Evolutionary conservation across 2,888 invertebrate species (phyloP).

Genomic region (Athripsodes cinereus): DNA sequence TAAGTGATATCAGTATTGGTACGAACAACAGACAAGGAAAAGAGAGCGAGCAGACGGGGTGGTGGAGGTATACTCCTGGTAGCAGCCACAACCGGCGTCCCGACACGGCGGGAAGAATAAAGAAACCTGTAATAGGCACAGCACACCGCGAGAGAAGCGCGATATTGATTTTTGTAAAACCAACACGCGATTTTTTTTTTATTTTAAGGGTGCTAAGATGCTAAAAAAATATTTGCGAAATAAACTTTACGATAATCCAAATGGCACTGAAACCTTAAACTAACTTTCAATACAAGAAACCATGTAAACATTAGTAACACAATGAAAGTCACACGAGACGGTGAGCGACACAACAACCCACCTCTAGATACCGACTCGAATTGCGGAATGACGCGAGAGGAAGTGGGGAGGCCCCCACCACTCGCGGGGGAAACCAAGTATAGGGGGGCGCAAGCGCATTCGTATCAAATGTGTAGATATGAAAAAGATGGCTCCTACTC

Average conservation of each 20-base stretch:
- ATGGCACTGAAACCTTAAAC: background rate
- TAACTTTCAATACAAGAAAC: constrained; percentile 1
- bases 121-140: constrained; percentile 24
- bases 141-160: constrained; percentile 23
- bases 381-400: constrained; percentile 5
- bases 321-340: constrained; percentile 7
- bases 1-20: background rate
- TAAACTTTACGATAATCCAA: background rate
- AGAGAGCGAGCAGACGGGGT: constrained; percentile 5
- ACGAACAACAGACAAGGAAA: background rate
- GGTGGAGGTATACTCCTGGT: background rate
- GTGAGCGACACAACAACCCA: constrained; percentile 24
- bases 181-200: constrained; percentile 17
- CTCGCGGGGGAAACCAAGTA: background rate
- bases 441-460: constrained; percentile 13
- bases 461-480: background rate
- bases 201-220: background rate
- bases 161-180: constrained; percentile 24
- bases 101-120: constrained; percentile 20
- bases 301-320: constrained; percentile 18
- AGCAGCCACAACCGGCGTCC: constrained; percentile 12
- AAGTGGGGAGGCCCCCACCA: constrained; percentile 11
- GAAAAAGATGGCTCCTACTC: background rate
- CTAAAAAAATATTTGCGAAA: background rate
- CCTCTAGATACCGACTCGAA: constrained; percentile 32